phyloP scores from a whole-genome alignment of 1,140 invertebrate species.

The Pachypeltis micranthus region DNA sequence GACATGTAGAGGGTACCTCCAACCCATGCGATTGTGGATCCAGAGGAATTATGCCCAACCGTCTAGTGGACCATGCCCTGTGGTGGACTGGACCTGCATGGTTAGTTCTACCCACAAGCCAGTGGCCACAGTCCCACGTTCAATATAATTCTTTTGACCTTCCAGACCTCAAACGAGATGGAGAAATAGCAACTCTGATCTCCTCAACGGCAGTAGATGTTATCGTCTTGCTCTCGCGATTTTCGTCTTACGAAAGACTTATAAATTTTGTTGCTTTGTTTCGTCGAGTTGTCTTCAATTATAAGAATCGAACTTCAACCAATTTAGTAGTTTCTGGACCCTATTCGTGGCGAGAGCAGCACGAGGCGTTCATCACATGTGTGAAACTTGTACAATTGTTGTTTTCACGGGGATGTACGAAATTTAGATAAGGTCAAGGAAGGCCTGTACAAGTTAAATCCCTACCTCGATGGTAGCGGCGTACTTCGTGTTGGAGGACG shows the following conservation, averaged over 20 bases:
- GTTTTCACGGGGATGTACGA: background rate
- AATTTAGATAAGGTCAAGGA: background rate
- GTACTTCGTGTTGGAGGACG: constrained; percentile 35
- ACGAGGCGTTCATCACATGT: background rate
- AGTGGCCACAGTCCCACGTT: background rate
- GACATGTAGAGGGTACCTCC: constrained; percentile 26
- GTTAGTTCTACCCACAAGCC: background rate
- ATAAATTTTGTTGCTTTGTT: background rate
- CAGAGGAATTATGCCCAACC: constrained; percentile 25
- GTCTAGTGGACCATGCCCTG: constrained; percentile 25
- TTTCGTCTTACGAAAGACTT: background rate
- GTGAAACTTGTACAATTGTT: background rate
- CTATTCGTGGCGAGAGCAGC: too few relatives aligned
- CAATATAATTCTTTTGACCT: background rate
- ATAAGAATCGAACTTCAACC: background rate
- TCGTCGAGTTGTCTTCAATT: background rate
- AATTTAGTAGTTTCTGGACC: too few relatives aligned
- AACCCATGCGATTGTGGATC: constrained; percentile 33
- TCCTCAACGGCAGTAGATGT: background rate
- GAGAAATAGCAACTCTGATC: background rate
- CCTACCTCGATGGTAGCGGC: constrained; percentile 31
- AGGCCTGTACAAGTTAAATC: constrained; percentile 1
- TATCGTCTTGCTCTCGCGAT: background rate
- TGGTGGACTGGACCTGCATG: constrained; percentile 32
- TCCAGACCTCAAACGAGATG: background rate